Evolutionary conservation across 2,888 invertebrate species (phyloP).

Genomic region (Fragum sueziense): DNA sequence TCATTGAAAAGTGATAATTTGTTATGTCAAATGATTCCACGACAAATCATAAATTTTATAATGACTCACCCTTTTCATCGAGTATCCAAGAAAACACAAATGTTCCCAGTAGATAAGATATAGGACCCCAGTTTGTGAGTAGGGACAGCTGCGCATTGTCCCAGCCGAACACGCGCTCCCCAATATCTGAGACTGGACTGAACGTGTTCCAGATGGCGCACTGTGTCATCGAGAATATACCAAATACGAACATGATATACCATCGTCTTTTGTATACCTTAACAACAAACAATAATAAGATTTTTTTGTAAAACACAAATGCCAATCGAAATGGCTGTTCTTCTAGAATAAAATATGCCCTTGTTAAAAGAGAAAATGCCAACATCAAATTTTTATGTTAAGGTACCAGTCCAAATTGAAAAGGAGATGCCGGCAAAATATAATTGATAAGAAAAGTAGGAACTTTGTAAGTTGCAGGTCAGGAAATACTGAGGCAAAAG

Average conservation of each 20-base stretch:
- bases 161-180: conserved; percentile 69
- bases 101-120: conserved; percentile 64
- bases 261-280: conserved; percentile 68
- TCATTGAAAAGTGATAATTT: too few species aligned
- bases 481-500: too few species aligned
- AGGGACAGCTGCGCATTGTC: conserved; percentile 65
- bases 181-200: conserved; percentile 68
- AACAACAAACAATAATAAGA: too few species aligned
- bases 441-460: too few species aligned
- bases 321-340: neutral
- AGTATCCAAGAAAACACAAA: conserved; percentile 70
- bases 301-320: too few species aligned
- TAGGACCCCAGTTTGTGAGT: conserved; percentile 71
- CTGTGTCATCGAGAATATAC: conserved; percentile 64
- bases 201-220: conserved; percentile 72
- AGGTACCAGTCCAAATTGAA: too few species aligned
- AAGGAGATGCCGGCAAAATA: too few species aligned
- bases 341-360: neutral
- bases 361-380: too few species aligned
- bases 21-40: too few species aligned
- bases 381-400: too few species aligned
- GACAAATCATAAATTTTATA: too few species aligned
- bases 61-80: conserved; percentile 67
- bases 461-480: too few species aligned
- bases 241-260: conserved; percentile 68